Base-by-base conservation (phyloP, 2,888 invertebrate species). In the Phasia obesa region DNA sequence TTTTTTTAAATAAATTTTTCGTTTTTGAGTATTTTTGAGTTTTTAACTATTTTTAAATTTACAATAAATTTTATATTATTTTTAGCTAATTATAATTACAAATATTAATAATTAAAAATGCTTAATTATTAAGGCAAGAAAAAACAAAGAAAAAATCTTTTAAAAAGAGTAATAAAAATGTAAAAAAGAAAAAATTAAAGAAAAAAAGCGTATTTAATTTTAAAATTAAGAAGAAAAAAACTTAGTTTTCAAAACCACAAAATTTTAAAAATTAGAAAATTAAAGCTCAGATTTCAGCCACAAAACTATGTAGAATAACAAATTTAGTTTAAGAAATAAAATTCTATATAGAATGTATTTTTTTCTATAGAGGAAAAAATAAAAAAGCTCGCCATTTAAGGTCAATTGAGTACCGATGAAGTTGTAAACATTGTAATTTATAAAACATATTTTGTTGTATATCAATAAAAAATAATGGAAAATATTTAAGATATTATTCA, bases 21-120 rank as follows among this genome's bases (percentile, higher is more conserved):
- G 55, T 69, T 74, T 74, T 17, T 82, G 59, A 70, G 25, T 77
- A 77, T 73, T 23, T 70, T 75, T 75, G 51, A 51, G 35, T 79
- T 83, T 78, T 53, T 55, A 71, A 83, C 21, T 76, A 38, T 65
- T 73, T 79, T 79, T 73, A 44, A 79, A 67, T 79, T 75, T 75
- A 65, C 55, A 42, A 71, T 67, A 62, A 55, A 75, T 79, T 76
- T 79, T 79, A 83, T 79, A 79, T 79, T 74, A 71, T 78, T 70
- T 83, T 81, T 83, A 83, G 83, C 79, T 83, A 83, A 76, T 57
- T 69, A 53, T 71, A 71, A 75, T 44, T 2, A 47, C 65, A 27
- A 60, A 31, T 9, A 5, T 31, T 9, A 31, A 31, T 6, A 42
- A 51, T 2, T n/a, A 47, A 17, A 27, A 60, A 70, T 62, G 77